phyloP scores from a whole-genome alignment of 2,797 vertebrate genomes.

The Oreortyx pictus region DNA sequence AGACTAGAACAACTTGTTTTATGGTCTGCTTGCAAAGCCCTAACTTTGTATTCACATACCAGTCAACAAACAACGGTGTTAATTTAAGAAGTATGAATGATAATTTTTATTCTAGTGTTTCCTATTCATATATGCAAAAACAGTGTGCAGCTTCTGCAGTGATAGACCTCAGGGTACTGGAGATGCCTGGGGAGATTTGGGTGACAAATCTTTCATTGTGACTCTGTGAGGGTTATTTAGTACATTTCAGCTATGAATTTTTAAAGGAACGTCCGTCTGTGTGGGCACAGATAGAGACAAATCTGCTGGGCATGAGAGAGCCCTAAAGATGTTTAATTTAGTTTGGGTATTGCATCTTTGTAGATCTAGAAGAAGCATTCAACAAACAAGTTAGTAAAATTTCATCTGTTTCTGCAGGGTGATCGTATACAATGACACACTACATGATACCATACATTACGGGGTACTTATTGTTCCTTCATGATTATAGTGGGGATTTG shows the following conservation, averaged over 20 bases:
- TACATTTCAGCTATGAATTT: background rate
- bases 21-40: background rate
- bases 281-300: background rate
- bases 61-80: background rate
- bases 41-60: background rate
- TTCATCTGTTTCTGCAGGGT: background rate
- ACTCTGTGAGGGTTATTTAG: background rate
- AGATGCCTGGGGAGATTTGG: background rate
- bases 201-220: background rate
- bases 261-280: background rate
- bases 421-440: background rate
- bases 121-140: background rate
- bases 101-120: background rate
- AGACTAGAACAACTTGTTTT: background rate
- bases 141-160: background rate
- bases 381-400: constrained; percentile 30
- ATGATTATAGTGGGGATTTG: constrained; percentile 38
- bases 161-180: background rate
- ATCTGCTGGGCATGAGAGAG: background rate
- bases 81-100: background rate
- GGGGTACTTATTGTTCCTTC: constrained; percentile 26
- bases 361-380: background rate
- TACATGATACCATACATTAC: constrained; percentile 18
- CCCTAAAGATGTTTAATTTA: background rate
- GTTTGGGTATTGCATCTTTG: background rate